Evolutionary conservation across 2,113 vertebrate genomes (phyloP).

Genomic region (Poeciliopsis retropinna): DNA sequence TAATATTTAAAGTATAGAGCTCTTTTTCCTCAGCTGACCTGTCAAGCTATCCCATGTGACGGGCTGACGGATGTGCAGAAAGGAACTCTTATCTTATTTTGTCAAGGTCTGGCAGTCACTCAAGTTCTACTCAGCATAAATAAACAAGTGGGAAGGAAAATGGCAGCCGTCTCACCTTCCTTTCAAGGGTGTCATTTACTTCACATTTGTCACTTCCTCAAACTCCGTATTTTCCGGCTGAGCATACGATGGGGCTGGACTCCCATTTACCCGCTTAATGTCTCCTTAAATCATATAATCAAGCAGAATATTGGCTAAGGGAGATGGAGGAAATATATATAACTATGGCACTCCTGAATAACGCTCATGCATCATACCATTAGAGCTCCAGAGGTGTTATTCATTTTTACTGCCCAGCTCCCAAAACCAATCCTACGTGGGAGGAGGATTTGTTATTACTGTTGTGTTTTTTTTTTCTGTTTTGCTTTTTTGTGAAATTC

Average conservation of each 20-base stretch:
- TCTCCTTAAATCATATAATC: constrained; percentile 37
- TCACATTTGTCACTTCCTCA: constrained; percentile 44
- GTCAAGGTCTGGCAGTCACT: constrained; percentile 82
- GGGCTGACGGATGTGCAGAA: constrained; percentile 78
- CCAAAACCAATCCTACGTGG: constrained; percentile 40
- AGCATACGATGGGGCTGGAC: constrained; percentile 46
- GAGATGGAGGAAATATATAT: constrained; percentile 30
- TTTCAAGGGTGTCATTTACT: constrained; percentile 61
- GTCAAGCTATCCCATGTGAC: constrained; percentile 67
- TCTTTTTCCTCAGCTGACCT: constrained; percentile 56
- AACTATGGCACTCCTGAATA: constrained; percentile 26
- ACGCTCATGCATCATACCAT: constrained; percentile 34
- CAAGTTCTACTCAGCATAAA: constrained; percentile 80
- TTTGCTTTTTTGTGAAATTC: constrained; percentile 14
- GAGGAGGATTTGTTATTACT: constrained; percentile 27
- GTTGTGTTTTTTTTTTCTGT: not conserved
- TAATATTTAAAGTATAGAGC: constrained; percentile 56
- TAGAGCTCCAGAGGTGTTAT: constrained; percentile 36
- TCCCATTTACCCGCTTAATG: constrained; percentile 56
- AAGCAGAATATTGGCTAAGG: constrained; percentile 26
- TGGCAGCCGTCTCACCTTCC: constrained; percentile 64
- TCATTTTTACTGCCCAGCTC: constrained; percentile 48
- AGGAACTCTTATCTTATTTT: constrained; percentile 82
- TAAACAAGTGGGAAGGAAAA: constrained; percentile 75
- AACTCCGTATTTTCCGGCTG: constrained; percentile 51